Percentiles rank a stretch among this genome's conserved stretches.
phyloP scores from a whole-genome alignment of 2,888 invertebrate species.

The Scaptomyza polygonia region DNA sequence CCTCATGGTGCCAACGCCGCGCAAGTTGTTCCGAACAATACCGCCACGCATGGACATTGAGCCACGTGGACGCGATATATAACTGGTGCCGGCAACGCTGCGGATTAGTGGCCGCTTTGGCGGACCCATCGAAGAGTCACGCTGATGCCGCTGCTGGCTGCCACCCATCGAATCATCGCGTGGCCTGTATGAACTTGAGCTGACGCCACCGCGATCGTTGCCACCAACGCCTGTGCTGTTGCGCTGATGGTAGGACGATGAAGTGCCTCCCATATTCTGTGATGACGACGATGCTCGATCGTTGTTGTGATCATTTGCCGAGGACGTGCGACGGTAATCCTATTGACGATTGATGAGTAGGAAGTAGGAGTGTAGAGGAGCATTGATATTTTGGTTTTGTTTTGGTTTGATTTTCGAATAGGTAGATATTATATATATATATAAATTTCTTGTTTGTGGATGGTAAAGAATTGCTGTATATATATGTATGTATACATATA shows the following conservation, averaged over 20 bases:
- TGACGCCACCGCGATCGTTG: constrained; percentile 60
- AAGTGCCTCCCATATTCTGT: constrained; percentile 72
- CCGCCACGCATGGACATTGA: constrained; percentile 79
- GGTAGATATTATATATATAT: constrained; percentile 55
- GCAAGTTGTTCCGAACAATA: constrained; percentile 73
- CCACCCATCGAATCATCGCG: constrained; percentile 65
- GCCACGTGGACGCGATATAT: constrained; percentile 81
- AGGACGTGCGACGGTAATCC: constrained; percentile 83
- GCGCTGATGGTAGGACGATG: constrained; percentile 73
- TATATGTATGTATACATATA: constrained; percentile 39
- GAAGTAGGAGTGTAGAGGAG: constrained; percentile 79
- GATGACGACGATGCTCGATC: constrained; percentile 83
- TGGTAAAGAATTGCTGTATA: constrained; percentile 68
- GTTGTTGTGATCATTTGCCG: constrained; percentile 81
- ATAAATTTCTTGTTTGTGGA: constrained; percentile 44
- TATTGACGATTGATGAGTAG: constrained; percentile 83
- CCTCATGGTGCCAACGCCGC: constrained; percentile 79
- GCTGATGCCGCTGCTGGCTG: constrained; percentile 75
- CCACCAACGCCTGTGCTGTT: constrained; percentile 67
- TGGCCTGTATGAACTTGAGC: constrained; percentile 68
- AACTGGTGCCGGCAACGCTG: constrained; percentile 80
- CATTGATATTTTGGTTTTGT: constrained; percentile 65
- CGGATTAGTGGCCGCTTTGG: constrained; percentile 82
- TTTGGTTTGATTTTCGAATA: constrained; percentile 67
- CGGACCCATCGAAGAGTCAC: constrained; percentile 83